Evolutionary conservation across 64 coral and sea anemone species (phyloP), one percentile per base, ranked within the genome.

Genomic region (Stylophora pistillata): DNA sequence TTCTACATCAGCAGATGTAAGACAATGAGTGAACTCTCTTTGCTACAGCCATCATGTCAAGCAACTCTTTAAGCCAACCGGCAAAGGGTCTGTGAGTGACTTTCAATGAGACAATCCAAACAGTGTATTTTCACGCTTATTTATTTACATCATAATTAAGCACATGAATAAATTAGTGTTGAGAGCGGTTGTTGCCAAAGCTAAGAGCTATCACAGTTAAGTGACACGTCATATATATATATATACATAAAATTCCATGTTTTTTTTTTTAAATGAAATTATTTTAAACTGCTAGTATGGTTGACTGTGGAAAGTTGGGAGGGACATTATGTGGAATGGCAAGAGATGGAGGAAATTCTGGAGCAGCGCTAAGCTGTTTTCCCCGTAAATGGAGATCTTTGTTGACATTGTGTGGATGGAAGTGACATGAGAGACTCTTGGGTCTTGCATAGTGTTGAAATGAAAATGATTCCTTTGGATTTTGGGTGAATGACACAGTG

Each of bases 351-450:
- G 77, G 57, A 20, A 90, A 83, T 88, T 99, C 97, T 76, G 93
- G 93, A 27, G 88, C 64, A 27, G 90, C 74, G 34, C 89, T 88
- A 11, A 87, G 60, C 26, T 86, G 91, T 55, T 90, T 86, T n/a
- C 88, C 88, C 30, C 97, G 86, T 53, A 99, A 79, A 75, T 91
- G 90, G 15, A 99, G 83, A 74, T 99, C 78, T 79, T 91, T 95
- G 85, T 99, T 99, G 18, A 91, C 82, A 13, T 55, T 83, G 77
- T 95, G 97, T 17, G 97, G 93, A 72, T 99, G 97, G 74, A 99
- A 90, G 27, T 99, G 89, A 74, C 93, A 95, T 41, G 97, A 99
- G 15, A 89, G 81, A 75, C 82, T 64, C 13, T 75, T 90, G 37
- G 93, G 87, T 33, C 87, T 71, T 53, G 97, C 94, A 85, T 95